Base-by-base conservation (phyloP, 2,888 invertebrate species). In the Diabrotica balteata region DNA sequence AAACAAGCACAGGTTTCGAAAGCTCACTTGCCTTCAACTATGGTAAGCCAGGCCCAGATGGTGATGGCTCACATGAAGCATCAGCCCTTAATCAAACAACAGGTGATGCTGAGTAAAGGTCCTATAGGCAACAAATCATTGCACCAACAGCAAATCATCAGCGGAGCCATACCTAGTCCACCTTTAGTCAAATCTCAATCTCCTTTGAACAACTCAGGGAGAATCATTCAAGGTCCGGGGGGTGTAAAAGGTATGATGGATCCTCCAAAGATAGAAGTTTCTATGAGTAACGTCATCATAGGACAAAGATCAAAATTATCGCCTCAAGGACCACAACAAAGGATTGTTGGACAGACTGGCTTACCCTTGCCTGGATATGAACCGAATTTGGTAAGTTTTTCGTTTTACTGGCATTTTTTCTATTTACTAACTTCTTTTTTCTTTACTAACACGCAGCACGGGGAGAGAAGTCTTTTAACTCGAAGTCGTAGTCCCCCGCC, bases 401-500 rank as follows among this genome's bases (percentile, higher is more conserved):
- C 43, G n/a, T 52, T 67, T 54, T 45, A 42, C 52, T 46, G 32
- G 54, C 22, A 22, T n/a, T 50, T 59, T 22, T 63, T 63, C 45
- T 55, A 32, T 32, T 47, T 42, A 47, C 55, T 63, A 62, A 54
- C 54, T 8, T 45, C 32, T 55, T 63, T 53, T 51, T 50, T 71
- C 47, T 70, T 78, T 77, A 82, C 81, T 82, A 83, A 83, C 87
- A 86, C 84, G 82, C 88, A 91, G 91, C 89, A 87, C 82, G 83
- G 87, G 73, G 82, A 82, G 50, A 76, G 80, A 72, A 80, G 79
- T 76, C 73, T 80, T 72, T 81, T 79, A 78, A 83, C 82, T 78
- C 77, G 81, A 71, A 81, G 86, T 81, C 90, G 92, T 86, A 92
- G 92, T 84, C 93, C 93, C 80, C 93, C 93, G 80, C 93, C 93